Percentiles rank a stretch among this genome's conserved stretches.
Evolutionary conservation across 2,797 vertebrate species (phyloP).

Genomic region (Gallinago nigripennis): DNA sequence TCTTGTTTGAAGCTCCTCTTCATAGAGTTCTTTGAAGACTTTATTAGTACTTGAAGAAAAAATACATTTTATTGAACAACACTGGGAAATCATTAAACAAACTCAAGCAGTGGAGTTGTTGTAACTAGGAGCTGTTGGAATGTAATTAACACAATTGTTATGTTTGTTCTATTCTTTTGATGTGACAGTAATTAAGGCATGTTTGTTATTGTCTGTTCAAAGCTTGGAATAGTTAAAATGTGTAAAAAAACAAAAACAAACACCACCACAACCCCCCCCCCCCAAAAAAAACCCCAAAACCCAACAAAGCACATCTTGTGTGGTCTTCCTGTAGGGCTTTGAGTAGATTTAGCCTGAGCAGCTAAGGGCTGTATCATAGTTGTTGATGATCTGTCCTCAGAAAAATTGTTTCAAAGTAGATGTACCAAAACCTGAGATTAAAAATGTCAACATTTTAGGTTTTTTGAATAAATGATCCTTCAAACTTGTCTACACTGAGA

Average conservation of each 20-base stretch:
- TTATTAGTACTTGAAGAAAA: background rate
- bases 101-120: background rate
- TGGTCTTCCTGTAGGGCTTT: background rate
- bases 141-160: background rate
- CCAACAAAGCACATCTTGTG: fast-evolving
- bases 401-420: background rate
- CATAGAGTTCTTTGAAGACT: background rate
- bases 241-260: background rate
- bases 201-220: background rate
- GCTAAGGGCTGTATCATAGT: background rate
- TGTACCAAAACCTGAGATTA: background rate
- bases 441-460: background rate
- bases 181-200: background rate
- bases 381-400: background rate
- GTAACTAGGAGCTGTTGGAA: background rate
- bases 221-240: background rate
- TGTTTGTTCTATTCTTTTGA: background rate
- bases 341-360: background rate
- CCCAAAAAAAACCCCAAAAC: background rate
- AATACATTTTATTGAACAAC: background rate
- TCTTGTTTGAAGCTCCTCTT: background rate
- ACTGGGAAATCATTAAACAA: background rate
- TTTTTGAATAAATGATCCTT: background rate
- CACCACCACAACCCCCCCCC: no score
- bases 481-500: background rate